These are phyloP conservation scores for Molanna angustata DNA, from an alignment of 2,888 invertebrate species.

Conservation along the genomic window DNA sequence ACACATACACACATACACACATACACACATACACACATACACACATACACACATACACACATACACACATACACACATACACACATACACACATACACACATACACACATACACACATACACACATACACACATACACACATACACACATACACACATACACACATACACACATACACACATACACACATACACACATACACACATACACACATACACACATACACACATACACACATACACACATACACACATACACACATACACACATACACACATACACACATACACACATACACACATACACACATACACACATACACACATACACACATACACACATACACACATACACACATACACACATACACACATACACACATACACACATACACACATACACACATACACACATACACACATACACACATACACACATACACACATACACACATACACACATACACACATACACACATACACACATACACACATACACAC, in stretches of 20 bases:
- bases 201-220: conserved; percentile 1
- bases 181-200: not conserved
- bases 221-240: conserved; percentile 4
- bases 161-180: not conserved
- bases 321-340: too few relatives aligned
- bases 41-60: not conserved
- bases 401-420: too few relatives aligned
- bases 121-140: not conserved
- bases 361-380: too few relatives aligned
- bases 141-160: not conserved
- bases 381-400: too few relatives aligned
- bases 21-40: not conserved
- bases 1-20: not conserved
- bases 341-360: too few relatives aligned
- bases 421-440: too few relatives aligned
- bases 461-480: too few relatives aligned
- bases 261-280: not conserved
- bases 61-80: not conserved
- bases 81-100: not conserved
- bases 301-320: not conserved
- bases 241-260: not conserved
- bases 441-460: too few relatives aligned
- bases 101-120: not conserved
- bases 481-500: too few relatives aligned
- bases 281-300: not conserved